Percentiles rank a stretch among this genome's conserved stretches.
phyloP scores from a whole-genome alignment of 2,888 invertebrate genomes.

The Philereme vetulata region DNA sequence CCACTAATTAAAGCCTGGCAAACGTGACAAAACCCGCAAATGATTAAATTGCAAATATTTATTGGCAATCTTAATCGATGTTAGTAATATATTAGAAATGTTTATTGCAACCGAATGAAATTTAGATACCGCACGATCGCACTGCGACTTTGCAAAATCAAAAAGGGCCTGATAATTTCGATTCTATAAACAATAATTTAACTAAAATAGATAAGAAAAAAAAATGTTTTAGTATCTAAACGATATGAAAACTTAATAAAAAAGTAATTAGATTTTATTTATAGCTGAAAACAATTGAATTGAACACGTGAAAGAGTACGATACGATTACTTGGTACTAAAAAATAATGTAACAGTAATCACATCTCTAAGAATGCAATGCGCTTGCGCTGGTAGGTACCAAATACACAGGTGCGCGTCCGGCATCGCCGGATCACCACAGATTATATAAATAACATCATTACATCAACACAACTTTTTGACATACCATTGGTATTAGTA shows the following conservation, averaged over 20 bases:
- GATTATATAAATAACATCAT: slow-evolving; percentile 5
- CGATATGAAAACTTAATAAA: not conserved
- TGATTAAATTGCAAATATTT: slow-evolving; percentile 52
- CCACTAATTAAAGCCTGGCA: slow-evolving; percentile 66
- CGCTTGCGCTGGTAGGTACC: slow-evolving; percentile 48
- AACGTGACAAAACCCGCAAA: slow-evolving; percentile 58
- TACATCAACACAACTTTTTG: slow-evolving; percentile 3
- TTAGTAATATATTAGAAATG: slow-evolving; percentile 48
- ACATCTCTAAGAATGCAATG: slow-evolving; percentile 58
- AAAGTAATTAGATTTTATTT: no score
- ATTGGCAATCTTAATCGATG: slow-evolving; percentile 45
- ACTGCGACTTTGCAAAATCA: slow-evolving; percentile 16
- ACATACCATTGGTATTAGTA: no score
- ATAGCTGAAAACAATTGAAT: not conserved
- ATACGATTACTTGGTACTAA: slow-evolving; percentile 2
- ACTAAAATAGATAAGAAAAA: no score
- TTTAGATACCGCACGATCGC: slow-evolving; percentile 41
- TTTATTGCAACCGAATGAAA: slow-evolving; percentile 51
- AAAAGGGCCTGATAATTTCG: not conserved
- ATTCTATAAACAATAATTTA: no score
- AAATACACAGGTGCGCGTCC: slow-evolving; percentile 78
- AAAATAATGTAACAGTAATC: slow-evolving; percentile 39
- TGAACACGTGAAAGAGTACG: slow-evolving; percentile 8
- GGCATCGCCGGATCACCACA: slow-evolving; percentile 62
- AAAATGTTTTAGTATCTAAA: not conserved